phyloP scores from a whole-genome alignment of 2,113 vertebrate species.

The Amazona guildingii region DNA sequence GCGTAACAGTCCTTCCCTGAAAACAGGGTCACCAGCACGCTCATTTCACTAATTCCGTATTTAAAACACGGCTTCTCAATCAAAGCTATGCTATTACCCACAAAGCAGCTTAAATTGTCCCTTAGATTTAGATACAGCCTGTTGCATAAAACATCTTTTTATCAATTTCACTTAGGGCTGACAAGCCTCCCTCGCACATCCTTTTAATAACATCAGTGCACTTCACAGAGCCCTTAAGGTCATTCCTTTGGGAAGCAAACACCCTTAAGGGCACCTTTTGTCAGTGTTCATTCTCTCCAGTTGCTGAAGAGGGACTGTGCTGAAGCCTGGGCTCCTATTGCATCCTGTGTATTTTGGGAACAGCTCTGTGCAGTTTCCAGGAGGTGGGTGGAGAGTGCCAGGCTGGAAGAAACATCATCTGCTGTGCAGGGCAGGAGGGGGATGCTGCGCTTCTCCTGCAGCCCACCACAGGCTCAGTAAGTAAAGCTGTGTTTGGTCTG shows the following conservation, averaged over 20 bases:
- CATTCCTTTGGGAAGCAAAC: not conserved
- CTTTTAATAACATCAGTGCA: not conserved
- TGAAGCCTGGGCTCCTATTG: not conserved
- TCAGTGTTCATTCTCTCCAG: not conserved
- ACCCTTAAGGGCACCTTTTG: not conserved
- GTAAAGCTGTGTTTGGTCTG: not conserved
- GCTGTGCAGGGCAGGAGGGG: not conserved
- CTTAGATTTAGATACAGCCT: slow-evolving; percentile 6
- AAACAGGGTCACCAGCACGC: not conserved
- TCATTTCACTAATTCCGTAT: not conserved
- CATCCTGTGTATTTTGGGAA: not conserved
- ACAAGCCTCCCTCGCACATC: not conserved
- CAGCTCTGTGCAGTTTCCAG: not conserved
- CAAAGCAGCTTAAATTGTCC: slow-evolving; percentile 8
- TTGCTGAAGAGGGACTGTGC: not conserved
- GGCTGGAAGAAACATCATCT: not conserved
- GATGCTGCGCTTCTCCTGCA: not conserved
- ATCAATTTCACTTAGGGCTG: slow-evolving; percentile 17
- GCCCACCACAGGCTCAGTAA: not conserved
- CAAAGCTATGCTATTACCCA: not conserved
- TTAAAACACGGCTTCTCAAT: not conserved
- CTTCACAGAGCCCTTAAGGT: not conserved
- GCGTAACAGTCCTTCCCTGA: not conserved
- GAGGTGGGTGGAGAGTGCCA: not conserved
- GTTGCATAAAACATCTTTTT: slow-evolving; percentile 34